Base-by-base conservation (phyloP, 2,113 vertebrate species). In the Lasiurus borealis region DNA sequence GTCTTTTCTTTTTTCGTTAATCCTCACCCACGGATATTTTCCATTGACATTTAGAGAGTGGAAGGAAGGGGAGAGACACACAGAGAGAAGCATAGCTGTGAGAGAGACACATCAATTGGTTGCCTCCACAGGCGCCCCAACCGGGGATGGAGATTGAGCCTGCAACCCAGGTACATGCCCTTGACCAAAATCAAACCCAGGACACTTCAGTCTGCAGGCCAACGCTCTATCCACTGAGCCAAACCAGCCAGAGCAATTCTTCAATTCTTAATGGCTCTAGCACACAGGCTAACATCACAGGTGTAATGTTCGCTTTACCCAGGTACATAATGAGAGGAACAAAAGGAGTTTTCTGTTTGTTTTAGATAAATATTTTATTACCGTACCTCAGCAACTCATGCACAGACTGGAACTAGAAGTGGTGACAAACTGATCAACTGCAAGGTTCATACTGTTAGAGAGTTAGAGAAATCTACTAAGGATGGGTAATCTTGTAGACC, bases 311-410 rank as follows among this genome's bases (percentile, higher is more conserved):
- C 52, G 31, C 64, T 77, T 72, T 40, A 75, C n/a, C 19, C 15
- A 34, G 29, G 25, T 21, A 46, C 23, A 59, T 3, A 52, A 46
- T 15, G 21, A 94, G 18, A 69, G 19, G 27, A 92, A 50, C 29
- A 81, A 90, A 82, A 66, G 57, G 15, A 15, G 11, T 13, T 46
- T 80, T 90, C 72, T 93, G 19, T 94, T 92, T 89, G 46, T 75
- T 88, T 91, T 72, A 71, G n/a, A 54, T 88, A 88, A 95, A 83
- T 73, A 77, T 82, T 77, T 77, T 76, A 78, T 85, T 46, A 59
- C 5, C 57, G 31, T 21, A 78, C 29, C 46, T 85, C 69, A 86
- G 64, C 31, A 75, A 92, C 78, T 85, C 57, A 34, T 88, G 3
- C 36, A 48, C 18, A 50, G 52, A 54, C 46, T 81, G 12, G 19